Base-by-base conservation (phyloP, 2,888 invertebrate species). In the Dryobota labecula region DNA sequence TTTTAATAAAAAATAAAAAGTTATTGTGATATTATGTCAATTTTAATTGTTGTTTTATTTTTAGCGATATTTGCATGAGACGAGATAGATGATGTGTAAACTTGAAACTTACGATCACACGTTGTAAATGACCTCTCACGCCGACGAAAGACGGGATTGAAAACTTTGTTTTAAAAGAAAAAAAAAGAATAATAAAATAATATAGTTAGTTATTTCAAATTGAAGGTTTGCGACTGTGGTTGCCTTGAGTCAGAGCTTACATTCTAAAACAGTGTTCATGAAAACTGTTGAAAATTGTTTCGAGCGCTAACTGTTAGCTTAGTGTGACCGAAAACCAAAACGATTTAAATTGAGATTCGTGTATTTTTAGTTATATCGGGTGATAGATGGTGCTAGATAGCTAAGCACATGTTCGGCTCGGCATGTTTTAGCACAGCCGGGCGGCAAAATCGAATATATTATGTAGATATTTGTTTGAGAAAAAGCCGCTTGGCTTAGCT, bases 21-120 rank as follows among this genome's bases (percentile, higher is more conserved):
- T n/a, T 33, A 13, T 51, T 61, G n/a, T 60, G 8, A 20, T 13
- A 20, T n/a, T 13, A 20, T n/a, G 51, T n/a, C 8, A 49, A 15
- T 61, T 61, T 15, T 47, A 45, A 30, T 47, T n/a, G 43, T 61
- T 61, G 61, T 49, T 49, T 61, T 61, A 61, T 30, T 61, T 30
- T 61, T 60, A 30, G 45, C n/a, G n/a, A 30, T 56, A 36, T 61
- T 30, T 30, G 5, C n/a, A 9, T 61, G 30, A 15, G 8, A n/a
- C 9, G 6, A 45, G 30, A 30, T 15, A 30, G 20, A n/a, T n/a
- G 30, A 9, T 61, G 20, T 60, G 30, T 41, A 60, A 41, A 13
- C 8, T 27, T 60, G 13, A 60, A 60, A 27, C 58, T 27, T 27
- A 27, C 7, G 27, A 2, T 15, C 27, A n/a, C 45, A 30, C 15